These are phyloP conservation scores for Knipowitschia caucasica DNA, from an alignment of 2,797 vertebrate genomes.

Conservation along the genomic window DNA sequence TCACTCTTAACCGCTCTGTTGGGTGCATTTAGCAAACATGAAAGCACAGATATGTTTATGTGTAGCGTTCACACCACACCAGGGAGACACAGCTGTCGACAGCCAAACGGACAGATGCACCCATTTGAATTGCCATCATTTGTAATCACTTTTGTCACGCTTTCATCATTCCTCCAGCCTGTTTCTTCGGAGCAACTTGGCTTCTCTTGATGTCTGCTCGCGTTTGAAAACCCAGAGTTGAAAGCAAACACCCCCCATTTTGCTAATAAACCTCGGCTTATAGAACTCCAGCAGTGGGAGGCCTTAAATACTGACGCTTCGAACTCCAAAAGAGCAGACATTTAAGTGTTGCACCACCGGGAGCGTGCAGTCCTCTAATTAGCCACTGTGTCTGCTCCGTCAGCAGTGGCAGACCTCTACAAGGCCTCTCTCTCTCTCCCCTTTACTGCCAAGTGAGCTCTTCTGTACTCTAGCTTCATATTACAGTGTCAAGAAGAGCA, in stretches of 20 bases:
- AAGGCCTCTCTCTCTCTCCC: constrained; percentile 45
- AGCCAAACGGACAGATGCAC: neutral
- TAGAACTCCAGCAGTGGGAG: constrained; percentile 28
- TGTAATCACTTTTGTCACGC: neutral
- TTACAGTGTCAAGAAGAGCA: constrained; percentile 48
- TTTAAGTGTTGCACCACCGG: constrained; percentile 57
- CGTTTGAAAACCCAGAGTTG: constrained; percentile 4
- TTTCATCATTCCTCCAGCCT: neutral
- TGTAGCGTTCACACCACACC: neutral
- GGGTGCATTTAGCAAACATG: neutral
- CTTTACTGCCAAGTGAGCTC: constrained; percentile 42
- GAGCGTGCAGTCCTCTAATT: constrained; percentile 66
- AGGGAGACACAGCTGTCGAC: neutral
- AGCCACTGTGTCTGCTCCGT: constrained; percentile 59
- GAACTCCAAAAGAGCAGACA: constrained; percentile 44
- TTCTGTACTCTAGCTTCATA: constrained; percentile 39
- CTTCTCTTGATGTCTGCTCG: neutral
- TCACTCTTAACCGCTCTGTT: neutral
- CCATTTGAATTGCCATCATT: neutral
- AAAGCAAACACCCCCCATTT: constrained; percentile 24
- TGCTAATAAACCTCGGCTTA: constrained; percentile 32
- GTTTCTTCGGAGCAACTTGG: neutral
- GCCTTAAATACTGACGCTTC: constrained; percentile 39
- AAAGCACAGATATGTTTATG: neutral
- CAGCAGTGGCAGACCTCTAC: constrained; percentile 53